Evolutionary conservation across 2,113 vertebrate genomes (phyloP), one percentile per base, ranked within the genome.

Genomic region (Phyllostomus discolor): DNA sequence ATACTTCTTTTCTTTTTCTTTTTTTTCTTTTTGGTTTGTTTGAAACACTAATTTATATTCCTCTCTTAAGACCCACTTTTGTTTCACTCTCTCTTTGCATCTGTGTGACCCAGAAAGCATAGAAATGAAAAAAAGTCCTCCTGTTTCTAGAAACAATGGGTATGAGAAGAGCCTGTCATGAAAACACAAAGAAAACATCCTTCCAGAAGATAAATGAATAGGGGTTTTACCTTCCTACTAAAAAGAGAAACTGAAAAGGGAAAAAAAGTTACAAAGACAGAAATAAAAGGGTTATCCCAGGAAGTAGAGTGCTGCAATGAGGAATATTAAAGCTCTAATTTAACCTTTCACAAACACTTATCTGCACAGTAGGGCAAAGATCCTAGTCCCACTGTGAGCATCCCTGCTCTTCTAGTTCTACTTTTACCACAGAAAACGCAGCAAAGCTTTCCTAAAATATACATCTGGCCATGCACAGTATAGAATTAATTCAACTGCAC

Each of bases 141-240:
- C 62, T 52, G 85, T 91, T 94, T 81, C 70, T 70, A 54, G 46
- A 95, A 90, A 88, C 88, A 90, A 86, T 62, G 46, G 70, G 24
- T 81, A 46, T 28, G 62, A 79, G 79, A 85, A 85, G 10, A 59
- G 26, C 66, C n/a, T 90, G 41, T 78, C 83, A 88, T 19, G 59
- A 54, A 64, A 93, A 82, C 22, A 78, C 38, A 91, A 93, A 95
- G 85, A 88, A 82, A 4, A 81, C 8, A n/a, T 95, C 69, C 91
- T 81, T 83, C 57, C n/a, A 89, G 75, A 93, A 90, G 90, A 94
- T 88, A 79, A 95, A 97, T 93, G 92, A 90, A 82, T 67, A 84
- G 22, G 70, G 26, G 41, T 81, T 87, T 93, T 64, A 84, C 79
- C 57, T 88, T 81, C 88, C 57, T 41, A 94, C 43, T 12, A 54